These are phyloP conservation scores for Tolypeutes matacus DNA, from an alignment of 2,797 vertebrate species.

Conservation along the genomic window DNA sequence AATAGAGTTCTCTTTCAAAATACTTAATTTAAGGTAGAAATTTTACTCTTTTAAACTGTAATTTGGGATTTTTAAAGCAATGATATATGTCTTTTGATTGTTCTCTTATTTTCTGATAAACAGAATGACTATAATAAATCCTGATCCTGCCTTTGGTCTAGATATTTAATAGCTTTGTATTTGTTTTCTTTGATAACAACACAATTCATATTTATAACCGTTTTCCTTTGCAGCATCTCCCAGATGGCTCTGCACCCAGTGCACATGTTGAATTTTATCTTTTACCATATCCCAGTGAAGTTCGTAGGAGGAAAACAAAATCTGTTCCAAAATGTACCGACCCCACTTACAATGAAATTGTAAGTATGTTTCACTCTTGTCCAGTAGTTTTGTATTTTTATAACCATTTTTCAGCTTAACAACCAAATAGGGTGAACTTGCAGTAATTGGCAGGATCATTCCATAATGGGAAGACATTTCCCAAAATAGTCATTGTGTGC, in stretches of 20 bases:
- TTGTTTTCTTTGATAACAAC: slow-evolving; percentile 81
- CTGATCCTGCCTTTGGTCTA: slow-evolving; percentile 67
- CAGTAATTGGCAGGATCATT: slow-evolving; percentile 37
- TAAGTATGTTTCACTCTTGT: slow-evolving; percentile 82
- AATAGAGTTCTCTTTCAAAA: slow-evolving; percentile 36
- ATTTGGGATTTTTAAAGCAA: slow-evolving; percentile 41
- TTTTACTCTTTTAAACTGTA: slow-evolving; percentile 49
- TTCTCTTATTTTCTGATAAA: slow-evolving; percentile 68
- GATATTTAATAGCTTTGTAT: slow-evolving; percentile 75
- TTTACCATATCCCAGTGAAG: slow-evolving; percentile 89
- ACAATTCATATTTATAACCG: slow-evolving; percentile 82
- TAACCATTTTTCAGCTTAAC: slow-evolving; percentile 61
- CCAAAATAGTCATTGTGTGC: slow-evolving; percentile 47
- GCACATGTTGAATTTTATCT: slow-evolving; percentile 92
- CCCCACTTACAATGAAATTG: slow-evolving; percentile 95
- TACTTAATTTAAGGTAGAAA: slow-evolving; percentile 47
- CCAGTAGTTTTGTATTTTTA: slow-evolving; percentile 63
- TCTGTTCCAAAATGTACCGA: slow-evolving; percentile 91
- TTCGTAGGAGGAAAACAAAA: slow-evolving; percentile 92
- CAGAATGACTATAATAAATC: slow-evolving; percentile 32
- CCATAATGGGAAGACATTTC: slow-evolving; percentile 36
- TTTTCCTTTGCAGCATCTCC: slow-evolving; percentile 88
- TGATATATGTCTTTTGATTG: slow-evolving; percentile 66
- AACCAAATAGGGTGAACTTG: slow-evolving; percentile 26
- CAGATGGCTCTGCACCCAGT: slow-evolving; percentile 92